phyloP scores from a whole-genome alignment of 1,140 invertebrate genomes.

The Microplitis demolitor region DNA sequence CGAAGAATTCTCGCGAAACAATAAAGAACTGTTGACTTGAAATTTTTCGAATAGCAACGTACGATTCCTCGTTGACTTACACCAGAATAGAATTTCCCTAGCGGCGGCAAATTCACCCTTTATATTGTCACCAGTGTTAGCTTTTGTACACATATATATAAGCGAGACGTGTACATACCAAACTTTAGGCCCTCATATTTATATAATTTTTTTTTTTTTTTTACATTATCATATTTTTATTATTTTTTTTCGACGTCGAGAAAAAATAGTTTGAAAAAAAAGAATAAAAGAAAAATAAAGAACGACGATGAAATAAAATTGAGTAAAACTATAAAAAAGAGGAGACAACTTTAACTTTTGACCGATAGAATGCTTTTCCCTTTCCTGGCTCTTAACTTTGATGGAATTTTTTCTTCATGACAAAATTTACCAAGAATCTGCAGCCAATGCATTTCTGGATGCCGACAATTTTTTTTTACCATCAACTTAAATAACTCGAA shows the following conservation, averaged over 20 bases:
- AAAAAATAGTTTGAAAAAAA: conserved; percentile 14
- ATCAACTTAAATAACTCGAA: not conserved
- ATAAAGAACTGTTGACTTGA: conserved; percentile 46
- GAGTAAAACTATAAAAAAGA: conserved; percentile 28
- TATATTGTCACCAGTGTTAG: not conserved
- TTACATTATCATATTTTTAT: conserved; percentile 33
- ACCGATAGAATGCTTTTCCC: conserved; percentile 9
- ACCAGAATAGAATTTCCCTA: conserved; percentile 42
- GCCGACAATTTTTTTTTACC: conserved; percentile 3
- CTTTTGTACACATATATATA: not conserved
- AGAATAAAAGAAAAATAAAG: conserved; percentile 2
- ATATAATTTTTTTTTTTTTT: not conserved
- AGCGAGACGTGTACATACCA: not conserved
- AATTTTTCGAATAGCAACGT: conserved; percentile 37
- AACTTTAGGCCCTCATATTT: no score
- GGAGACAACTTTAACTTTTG: conserved; percentile 40
- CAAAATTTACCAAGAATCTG: not conserved
- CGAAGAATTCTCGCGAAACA: conserved; percentile 42
- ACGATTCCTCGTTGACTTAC: not conserved
- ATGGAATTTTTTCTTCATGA: conserved; percentile 38
- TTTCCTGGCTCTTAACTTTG: conserved; percentile 39
- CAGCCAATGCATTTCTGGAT: not conserved
- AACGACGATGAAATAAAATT: not conserved
- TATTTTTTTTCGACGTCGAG: conserved; percentile 24
- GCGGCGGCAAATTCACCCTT: conserved; percentile 35